Base-by-base conservation (phyloP, 2,797 vertebrate genomes). In the Petrocephalus sullivani region DNA sequence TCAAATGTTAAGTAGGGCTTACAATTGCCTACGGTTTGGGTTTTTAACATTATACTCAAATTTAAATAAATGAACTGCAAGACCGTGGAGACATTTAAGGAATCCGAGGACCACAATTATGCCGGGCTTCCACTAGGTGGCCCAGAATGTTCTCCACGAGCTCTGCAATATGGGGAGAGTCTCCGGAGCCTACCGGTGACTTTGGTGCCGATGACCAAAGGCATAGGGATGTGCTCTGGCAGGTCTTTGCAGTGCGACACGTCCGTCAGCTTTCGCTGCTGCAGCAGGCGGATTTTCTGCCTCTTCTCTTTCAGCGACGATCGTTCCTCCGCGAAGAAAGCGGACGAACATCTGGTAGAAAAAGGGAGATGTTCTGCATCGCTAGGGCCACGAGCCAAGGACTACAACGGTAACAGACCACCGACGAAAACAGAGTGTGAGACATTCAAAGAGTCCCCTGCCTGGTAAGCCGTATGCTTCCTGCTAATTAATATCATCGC, bases 141-240 rank as follows among this genome's bases (percentile, higher is more conserved):
- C 16, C 5, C 16, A 46, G 37, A 78, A 78, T n/a, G 33, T 16
- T 46, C 37, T 19, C 28, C 1, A 8, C 12, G 4, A 19, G 37
- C 33, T 2, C 28, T 71, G 23, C 23, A 4, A 16, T 33, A 33
- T 33, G 0, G 10, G 23, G 12, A 71, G 3, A 16, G 1, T 16
- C 37, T 41, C 71, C 33, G 5, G 41, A 46, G 6, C 51, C 91
- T 93, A 97, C 97, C 97, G 91, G 97, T 99, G 92, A 99, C 98
- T 97, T 99, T 99, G 87, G 98, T 99, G 94, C 98, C 98, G 91
- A 99, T 99, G 91, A 99, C 98, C 91, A 99, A 95, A 0, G 98
- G 98, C 78, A 99, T 92, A 28, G 98, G 98, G 91, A 99, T 99
- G 94, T 99, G 98, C 87, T 99, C 98, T 10, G 98, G 98, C 89